These are phyloP conservation scores for Platerodrilus igneus DNA, from an alignment of 2,888 invertebrate genomes.

Conservation along the genomic window DNA sequence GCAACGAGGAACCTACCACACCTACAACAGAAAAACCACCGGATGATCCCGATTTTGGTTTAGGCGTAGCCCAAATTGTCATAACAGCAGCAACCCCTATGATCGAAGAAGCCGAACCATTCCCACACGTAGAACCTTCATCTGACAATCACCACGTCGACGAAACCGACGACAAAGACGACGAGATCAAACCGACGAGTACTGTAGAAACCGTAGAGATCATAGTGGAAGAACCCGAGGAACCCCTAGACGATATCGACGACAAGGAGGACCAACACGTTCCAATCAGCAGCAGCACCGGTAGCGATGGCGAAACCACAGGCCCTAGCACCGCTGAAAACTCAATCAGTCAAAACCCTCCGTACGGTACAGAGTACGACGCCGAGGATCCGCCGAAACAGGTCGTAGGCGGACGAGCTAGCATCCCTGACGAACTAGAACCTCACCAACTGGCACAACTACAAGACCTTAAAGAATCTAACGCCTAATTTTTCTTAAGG, in stretches of 20 bases:
- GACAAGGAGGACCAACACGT: slow-evolving; percentile 55
- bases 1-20: too few species aligned
- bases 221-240: slow-evolving; percentile 16
- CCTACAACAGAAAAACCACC: neutral
- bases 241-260: slow-evolving; percentile 37
- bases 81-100: slow-evolving; percentile 93
- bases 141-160: slow-evolving; percentile 37
- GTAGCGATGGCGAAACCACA: slow-evolving; percentile 61
- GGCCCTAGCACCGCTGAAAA: slow-evolving; percentile 60
- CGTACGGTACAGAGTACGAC: slow-evolving; percentile 36
- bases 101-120: slow-evolving; percentile 79
- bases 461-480: slow-evolving; percentile 85
- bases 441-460: slow-evolving; percentile 83
- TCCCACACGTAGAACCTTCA: slow-evolving; percentile 59
- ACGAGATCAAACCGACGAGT: slow-evolving; percentile 9
- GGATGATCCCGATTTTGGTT: slow-evolving; percentile 57
- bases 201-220: slow-evolving; percentile 10
- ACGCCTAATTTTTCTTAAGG: too few species aligned
- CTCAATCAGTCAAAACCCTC: slow-evolving; percentile 53
- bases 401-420: slow-evolving; percentile 73
- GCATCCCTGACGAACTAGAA: slow-evolving; percentile 84
- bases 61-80: slow-evolving; percentile 84
- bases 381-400: slow-evolving; percentile 61
- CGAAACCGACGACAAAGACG: slow-evolving; percentile 15
- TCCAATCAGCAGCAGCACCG: slow-evolving; percentile 62